A percentile compares a stretch with the other conserved stretches of the same genome.
These are phyloP conservation scores for Ephestia elutella DNA, from an alignment of 1,140 invertebrate species.

Conservation along the genomic window DNA sequence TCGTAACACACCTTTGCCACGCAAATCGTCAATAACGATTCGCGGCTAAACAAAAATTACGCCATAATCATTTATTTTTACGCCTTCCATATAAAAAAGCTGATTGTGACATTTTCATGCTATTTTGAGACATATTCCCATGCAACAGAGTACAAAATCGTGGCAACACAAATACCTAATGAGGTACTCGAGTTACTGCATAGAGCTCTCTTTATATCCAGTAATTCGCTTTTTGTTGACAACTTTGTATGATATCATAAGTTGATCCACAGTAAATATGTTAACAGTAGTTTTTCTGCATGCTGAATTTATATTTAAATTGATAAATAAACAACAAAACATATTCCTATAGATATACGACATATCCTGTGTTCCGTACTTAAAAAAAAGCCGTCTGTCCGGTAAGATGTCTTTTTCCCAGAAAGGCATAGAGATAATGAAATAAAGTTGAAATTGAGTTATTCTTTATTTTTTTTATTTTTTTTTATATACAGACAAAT, in stretches of 20 bases:
- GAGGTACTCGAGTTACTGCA: slow-evolving; percentile 9
- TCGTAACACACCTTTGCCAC: background rate
- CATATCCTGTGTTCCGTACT: too few relatives aligned
- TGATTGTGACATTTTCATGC: background rate
- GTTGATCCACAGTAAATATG: background rate
- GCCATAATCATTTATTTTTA: slow-evolving; percentile 7
- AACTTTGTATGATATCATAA: slow-evolving; percentile 10
- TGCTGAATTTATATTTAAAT: too few relatives aligned
- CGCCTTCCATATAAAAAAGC: background rate
- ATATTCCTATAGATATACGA: too few relatives aligned
- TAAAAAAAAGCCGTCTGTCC: too few relatives aligned
- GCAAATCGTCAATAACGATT: slow-evolving; percentile 8
- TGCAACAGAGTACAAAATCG: background rate
- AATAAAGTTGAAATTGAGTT: too few relatives aligned
- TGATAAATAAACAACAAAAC: too few relatives aligned
- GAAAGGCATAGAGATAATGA: too few relatives aligned
- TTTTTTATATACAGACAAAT: too few relatives aligned
- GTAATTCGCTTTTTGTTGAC: slow-evolving; percentile 15
- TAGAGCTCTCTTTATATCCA: slow-evolving; percentile 11
- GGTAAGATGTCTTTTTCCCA: too few relatives aligned
- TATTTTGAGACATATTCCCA: background rate
- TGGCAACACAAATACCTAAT: background rate
- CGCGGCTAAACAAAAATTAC: slow-evolving; percentile 9
- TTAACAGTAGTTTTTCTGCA: background rate
- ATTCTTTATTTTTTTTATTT: too few relatives aligned